Evolutionary conservation across 2,113 vertebrate genomes (phyloP).

Genomic region (Felis catus): DNA sequence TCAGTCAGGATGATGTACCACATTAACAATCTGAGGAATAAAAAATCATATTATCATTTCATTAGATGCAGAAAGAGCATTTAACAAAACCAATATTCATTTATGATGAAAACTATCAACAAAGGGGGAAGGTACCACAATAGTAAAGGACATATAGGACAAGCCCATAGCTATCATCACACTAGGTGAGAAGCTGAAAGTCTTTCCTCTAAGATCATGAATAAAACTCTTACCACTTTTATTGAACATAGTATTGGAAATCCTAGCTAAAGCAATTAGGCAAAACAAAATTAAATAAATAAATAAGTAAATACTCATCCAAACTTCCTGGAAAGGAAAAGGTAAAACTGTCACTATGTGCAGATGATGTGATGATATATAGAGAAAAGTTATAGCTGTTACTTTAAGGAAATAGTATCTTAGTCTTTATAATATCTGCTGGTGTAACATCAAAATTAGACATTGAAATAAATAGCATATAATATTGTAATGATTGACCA

Average conservation of each 20-base stretch:
- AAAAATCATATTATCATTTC: neutral
- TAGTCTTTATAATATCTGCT: neutral
- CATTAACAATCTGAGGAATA: neutral
- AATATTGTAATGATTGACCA: neutral
- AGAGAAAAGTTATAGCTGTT: neutral
- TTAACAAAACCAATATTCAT: neutral
- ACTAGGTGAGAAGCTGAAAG: neutral
- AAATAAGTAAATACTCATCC: neutral
- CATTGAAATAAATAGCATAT: neutral
- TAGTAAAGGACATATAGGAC: neutral
- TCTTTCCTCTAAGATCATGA: neutral
- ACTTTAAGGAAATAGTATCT: neutral
- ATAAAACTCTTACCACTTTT: neutral
- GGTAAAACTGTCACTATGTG: neutral
- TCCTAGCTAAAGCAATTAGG: neutral
- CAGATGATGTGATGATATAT: neutral
- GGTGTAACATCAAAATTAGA: neutral
- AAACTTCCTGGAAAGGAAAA: neutral
- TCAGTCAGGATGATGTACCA: neutral
- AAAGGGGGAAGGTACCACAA: neutral
- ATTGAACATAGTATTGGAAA: neutral
- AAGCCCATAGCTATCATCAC: neutral
- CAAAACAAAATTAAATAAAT: neutral
- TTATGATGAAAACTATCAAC: neutral
- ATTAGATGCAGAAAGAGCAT: neutral